Base-by-base conservation (phyloP, 2,888 invertebrate genomes). In the Dorcus hopei region DNA sequence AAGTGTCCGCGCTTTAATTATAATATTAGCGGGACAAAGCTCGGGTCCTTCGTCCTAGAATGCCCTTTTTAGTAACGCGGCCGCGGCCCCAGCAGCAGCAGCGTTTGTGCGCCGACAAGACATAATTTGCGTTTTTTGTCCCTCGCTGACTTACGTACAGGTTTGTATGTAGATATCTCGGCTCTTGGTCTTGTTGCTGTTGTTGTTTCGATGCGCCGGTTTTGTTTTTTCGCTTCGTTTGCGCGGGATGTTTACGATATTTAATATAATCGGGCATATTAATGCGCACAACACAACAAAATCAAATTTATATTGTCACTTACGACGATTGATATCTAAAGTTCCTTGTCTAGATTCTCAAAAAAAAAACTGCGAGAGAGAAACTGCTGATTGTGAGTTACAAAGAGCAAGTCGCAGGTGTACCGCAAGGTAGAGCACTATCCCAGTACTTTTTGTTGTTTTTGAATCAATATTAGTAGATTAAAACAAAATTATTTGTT, bases 1-100 rank as follows among this genome's bases (percentile, higher is more conserved):
- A 72, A 70, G 71, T 72, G 72, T 72, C 72, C 69, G 68, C 66
- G 70, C 66, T 72, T 73, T 73, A 73, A 73, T 74, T 74, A 73
- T 72, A 74, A 73, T 71, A 73, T 74, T 73, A 74, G 70, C 73
- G 70, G 70, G 71, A 71, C 70, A 70, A 71, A 70, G 67, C 65
- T 61, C 59, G 61, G 64, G 65, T 59, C 55, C 52, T 59, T 64
- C 62, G 63, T 63, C 63, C 66, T 65, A 61, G 63, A 59, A 66
- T 66, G 59, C 65, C 68, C 64, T 67, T 69, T 69, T 67, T 66
- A 65, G 67, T 65, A 61, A 62, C 61, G 55, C 60, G 52, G 26
- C 26, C 26, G 26, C 26, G 26, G 26, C 26, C 26, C 26, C 26
- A 33, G 26, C 26, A 33, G 26, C 26, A 33, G 55, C 57, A 59